Evolutionary conservation across 53 echinoderm and acorn worm species (phyloP).

Genomic region (Crossaster papposus): DNA sequence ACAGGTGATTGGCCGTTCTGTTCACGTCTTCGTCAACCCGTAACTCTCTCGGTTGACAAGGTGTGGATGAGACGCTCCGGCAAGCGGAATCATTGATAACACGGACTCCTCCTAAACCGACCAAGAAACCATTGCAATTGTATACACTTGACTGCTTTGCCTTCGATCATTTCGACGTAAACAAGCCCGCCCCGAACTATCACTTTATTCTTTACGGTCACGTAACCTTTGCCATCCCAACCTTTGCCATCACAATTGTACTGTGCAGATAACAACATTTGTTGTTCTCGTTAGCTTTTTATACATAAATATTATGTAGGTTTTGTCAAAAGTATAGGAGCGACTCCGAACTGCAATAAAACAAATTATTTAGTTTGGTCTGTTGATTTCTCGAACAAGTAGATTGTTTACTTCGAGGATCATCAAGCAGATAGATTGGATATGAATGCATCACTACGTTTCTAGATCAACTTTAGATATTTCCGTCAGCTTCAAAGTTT

Average conservation of each 20-base stretch:
- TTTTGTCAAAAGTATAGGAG: too few species aligned
- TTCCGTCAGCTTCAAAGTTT: too few species aligned
- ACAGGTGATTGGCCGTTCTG: background rate
- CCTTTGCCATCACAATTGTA: background rate
- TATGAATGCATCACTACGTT: too few species aligned
- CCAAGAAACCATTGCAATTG: slow-evolving; percentile 28
- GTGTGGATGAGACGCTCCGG: background rate
- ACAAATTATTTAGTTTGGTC: too few species aligned
- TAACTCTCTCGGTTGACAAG: background rate
- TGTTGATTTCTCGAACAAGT: too few species aligned
- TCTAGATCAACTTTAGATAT: too few species aligned
- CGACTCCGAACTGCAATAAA: too few species aligned
- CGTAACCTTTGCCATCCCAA: background rate
- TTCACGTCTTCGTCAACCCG: background rate
- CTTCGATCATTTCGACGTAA: slow-evolving; percentile 36
- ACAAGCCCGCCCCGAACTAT: slow-evolving; percentile 12
- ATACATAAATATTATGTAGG: too few species aligned
- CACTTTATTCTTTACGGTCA: background rate
- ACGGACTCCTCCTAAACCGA: slow-evolving; percentile 29
- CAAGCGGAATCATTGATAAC: slow-evolving; percentile 40
- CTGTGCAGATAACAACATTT: too few species aligned
- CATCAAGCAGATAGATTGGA: too few species aligned
- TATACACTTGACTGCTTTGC: slow-evolving; percentile 10
- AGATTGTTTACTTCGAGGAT: too few species aligned
- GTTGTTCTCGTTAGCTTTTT: too few species aligned